Evolutionary conservation across 1,140 invertebrate species (phyloP), one percentile per base, ranked within the genome.

Genomic region (Anthonomus grandis): DNA sequence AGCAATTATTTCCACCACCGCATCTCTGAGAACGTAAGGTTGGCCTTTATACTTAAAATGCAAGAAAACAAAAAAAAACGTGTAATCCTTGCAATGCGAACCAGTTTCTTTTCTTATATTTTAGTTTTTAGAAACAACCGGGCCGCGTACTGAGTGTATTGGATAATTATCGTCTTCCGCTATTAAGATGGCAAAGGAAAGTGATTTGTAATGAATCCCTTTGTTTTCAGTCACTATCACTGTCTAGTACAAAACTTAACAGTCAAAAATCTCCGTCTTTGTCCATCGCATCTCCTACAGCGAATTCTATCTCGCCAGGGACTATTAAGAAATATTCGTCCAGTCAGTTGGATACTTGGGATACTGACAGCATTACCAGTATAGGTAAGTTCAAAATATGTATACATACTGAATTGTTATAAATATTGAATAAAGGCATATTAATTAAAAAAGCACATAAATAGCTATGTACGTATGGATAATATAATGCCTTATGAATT

Each of bases 351-450:
- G 82, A 83, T 64, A 87, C 87, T 24, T 60, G 58, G 78, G 88
- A 90, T 76, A 70, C 75, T 63, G 86, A 87, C 57, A 90, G 87
- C 52, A 75, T 90, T 37, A 86, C 84, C 63, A 90, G 87, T 66
- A 87, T 85, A 70, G 84, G 83, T 5, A 87, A 85, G 72, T 81
- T 5, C 21, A 12, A 9, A 45, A 23, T 23, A n/a, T 24, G 6
- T 8, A 45, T 8, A 31, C n/a, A n/a, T n/a, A n/a, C n/a, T n/a
- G n/a, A 48, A 31, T 13, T 13, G 2, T 34, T 13, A 12, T 12
- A 34, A 34, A 12, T 13, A 34, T 13, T 13, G 31, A 13, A 34
- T 12, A 34, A 34, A 34, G 15, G 10, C 10, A 34, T 13, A 2
- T 1, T 2, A 34, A 34, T 12, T 13, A 34, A 13, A 13, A 34